Evolutionary conservation across 1,140 invertebrate genomes (phyloP), one percentile per base, ranked within the genome.

Genomic region (Cheumatopsyche charites): DNA sequence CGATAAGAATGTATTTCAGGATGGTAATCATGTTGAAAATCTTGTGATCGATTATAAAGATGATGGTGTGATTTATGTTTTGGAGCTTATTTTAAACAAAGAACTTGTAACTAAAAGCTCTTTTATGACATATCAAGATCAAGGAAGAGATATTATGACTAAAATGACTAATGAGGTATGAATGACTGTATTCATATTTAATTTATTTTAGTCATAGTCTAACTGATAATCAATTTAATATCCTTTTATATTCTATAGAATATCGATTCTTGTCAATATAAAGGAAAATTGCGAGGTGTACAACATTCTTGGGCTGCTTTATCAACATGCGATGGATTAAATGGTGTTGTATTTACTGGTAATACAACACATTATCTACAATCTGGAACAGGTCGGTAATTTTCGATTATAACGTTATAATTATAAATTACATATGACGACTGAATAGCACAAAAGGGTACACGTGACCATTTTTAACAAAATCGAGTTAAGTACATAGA

Each of bases 321-420:
- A n/a, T 96, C 94, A 52, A 96, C 94, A 7, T 97, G 95, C 78
- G 82, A 85, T 36, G 86, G 91, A 21, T 81, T 96, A 47, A 89
- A 90, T 63, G 95, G 95, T 36, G 87, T 94, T 19, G 87, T 97
- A 71, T 93, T 88, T 78, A 93, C 95, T 81, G 93, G 93, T 1
- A 79, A 86, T 49, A 85, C 89, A 41, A 87, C 90, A 75, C 90
- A 91, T 81, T 93, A 95, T 78, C 88, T 97, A 82, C 92, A 84
- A 75, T 78, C 81, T 1, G 82, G 77, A 42, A 68, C 81, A 77
- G 82, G 82, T 83, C 73, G 71, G 29, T 71, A 11, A n/a, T 58
- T 21, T 5, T 66, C n/a, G n/a, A n/a, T n/a, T n/a, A n/a, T n/a
- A n/a, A n/a, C n/a, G n/a, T n/a, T n/a, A n/a, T n/a, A n/a, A n/a